Conservation (phyloP, 2,797 vertebrate species). For the Hafferia zeledoni region DNA sequence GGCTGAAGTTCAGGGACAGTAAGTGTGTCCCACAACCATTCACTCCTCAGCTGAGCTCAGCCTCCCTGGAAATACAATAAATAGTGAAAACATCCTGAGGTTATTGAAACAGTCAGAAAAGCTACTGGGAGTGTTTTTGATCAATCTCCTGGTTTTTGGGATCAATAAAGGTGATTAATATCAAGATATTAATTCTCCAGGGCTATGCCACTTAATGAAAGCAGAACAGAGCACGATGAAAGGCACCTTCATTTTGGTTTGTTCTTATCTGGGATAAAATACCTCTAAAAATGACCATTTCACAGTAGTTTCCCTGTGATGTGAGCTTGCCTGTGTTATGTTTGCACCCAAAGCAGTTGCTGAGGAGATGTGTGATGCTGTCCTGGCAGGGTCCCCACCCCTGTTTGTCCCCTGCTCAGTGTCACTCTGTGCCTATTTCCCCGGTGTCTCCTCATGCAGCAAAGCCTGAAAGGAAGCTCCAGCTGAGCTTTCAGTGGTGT, state of each 20-base stretch:
- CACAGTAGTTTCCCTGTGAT: neutral
- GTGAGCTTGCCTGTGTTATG: neutral
- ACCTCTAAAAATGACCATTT: neutral
- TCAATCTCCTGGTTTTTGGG: neutral
- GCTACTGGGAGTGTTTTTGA: neutral
- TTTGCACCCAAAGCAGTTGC: neutral
- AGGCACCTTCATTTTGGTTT: neutral
- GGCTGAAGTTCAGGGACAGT: neutral
- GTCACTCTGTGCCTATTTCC: neutral
- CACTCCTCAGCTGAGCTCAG: neutral
- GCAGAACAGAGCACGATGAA: fast-evolving
- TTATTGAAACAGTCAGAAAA: neutral
- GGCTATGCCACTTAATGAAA: neutral
- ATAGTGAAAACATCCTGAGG: neutral
- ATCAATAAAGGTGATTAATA: neutral
- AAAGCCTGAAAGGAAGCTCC: neutral
- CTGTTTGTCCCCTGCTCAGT: neutral
- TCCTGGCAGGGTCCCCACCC: neutral
- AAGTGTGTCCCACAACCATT: neutral
- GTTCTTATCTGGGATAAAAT: neutral
- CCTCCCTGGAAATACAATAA: neutral
- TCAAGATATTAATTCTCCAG: neutral
- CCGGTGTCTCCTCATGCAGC: neutral
- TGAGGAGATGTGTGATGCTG: neutral
- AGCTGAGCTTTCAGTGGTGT: neutral